Evolutionary conservation across 2,113 vertebrate species (phyloP).

Genomic region (Eclectus roratus): DNA sequence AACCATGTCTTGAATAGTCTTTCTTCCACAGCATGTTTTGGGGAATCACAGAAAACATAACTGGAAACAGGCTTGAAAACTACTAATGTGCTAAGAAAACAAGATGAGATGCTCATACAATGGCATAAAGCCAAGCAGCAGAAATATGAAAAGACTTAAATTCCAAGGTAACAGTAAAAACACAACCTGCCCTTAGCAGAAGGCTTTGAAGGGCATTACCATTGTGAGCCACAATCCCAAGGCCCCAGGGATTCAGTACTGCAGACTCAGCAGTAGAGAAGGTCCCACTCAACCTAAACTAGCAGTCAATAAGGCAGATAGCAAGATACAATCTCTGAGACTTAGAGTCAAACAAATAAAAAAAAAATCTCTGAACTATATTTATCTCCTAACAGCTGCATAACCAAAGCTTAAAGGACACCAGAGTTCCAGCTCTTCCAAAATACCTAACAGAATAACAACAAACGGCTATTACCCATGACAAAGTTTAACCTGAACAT

Average conservation of each 20-base stretch:
- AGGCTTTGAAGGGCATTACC: not conserved
- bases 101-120: not conserved
- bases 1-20: not conserved
- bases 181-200: not conserved
- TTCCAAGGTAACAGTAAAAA: slow-evolving; percentile 7
- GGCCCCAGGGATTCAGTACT: not conserved
- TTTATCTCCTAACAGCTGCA: not conserved
- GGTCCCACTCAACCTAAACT: not conserved
- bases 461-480: not conserved
- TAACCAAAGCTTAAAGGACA: not conserved
- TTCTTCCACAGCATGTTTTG: not conserved
- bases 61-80: not conserved
- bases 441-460: not conserved
- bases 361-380: not conserved
- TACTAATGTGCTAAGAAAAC: not conserved
- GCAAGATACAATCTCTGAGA: not conserved
- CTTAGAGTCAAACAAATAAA: not conserved
- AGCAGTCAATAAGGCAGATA: not conserved
- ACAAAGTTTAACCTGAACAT: not conserved
- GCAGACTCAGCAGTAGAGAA: not conserved
- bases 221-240: not conserved
- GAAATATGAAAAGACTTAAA: not conserved
- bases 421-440: not conserved
- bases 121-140: not conserved
- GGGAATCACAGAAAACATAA: not conserved